Percentiles rank a stretch among this genome's conserved stretches.
Evolutionary conservation across 2,797 vertebrate species (phyloP).

Genomic region (Erethizon dorsatum): DNA sequence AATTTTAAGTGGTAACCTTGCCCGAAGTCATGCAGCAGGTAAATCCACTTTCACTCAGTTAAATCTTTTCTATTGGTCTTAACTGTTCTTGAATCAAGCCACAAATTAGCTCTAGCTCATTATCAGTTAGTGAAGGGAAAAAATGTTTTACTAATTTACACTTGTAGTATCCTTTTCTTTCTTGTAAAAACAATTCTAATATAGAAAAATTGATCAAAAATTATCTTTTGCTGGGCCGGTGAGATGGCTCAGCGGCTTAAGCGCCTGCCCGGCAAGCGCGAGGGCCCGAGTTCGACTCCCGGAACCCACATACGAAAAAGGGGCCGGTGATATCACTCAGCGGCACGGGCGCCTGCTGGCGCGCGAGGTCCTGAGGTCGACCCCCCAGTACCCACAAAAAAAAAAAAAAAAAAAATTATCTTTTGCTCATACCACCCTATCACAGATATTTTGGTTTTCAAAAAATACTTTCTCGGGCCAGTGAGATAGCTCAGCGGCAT

Average conservation of each 20-base stretch:
- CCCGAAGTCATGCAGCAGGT: background rate
- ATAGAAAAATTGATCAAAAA: slow-evolving; percentile 38
- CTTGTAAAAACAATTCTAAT: slow-evolving; percentile 2
- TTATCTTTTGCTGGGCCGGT: background rate
- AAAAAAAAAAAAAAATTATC: background rate
- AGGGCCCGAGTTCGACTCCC: no score
- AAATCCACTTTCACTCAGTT: slow-evolving; percentile 4
- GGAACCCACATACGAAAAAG: no score
- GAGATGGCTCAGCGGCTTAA: no score
- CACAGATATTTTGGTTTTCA: background rate
- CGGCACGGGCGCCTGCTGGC: no score
- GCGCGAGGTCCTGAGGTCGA: no score
- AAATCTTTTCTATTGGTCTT: slow-evolving; percentile 23
- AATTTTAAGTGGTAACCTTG: background rate
- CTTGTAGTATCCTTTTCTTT: background rate
- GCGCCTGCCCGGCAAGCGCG: no score
- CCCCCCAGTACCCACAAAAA: no score
- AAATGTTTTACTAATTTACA: slow-evolving; percentile 1
- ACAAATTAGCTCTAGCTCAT: slow-evolving; percentile 1
- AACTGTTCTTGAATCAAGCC: background rate
- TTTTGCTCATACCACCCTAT: background rate
- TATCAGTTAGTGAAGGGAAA: background rate
- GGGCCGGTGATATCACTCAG: no score
- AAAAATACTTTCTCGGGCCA: background rate
- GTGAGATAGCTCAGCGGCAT: no score